Base-by-base conservation (phyloP, 2,888 invertebrate genomes). In the Busseola fusca region DNA sequence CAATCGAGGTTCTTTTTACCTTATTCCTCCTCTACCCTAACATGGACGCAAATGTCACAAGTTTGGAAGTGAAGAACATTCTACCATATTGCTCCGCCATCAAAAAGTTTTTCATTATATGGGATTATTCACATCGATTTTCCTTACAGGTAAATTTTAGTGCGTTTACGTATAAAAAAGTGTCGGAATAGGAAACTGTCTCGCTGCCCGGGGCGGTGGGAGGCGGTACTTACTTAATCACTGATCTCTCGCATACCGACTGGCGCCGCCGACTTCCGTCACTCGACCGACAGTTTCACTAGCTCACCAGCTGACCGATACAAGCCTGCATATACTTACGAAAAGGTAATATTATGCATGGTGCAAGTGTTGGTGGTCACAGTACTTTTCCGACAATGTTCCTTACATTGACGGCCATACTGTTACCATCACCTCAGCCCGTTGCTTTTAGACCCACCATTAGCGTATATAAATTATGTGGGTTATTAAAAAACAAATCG, bases 231-330 rank as follows among this genome's bases (percentile, higher is more conserved):
- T 87, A 34, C 7, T 34, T 7, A 88, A 91, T 90, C 90, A 64
- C 78, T 66, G 83, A 90, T 91, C 89, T 85, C 81, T 77, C 83
- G 85, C 85, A 88, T 88, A 84, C 86, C 87, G 71, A 72, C 77
- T 74, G 83, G 81, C 86, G 82, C 82, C 84, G 69, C 82, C 80
- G 78, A 64, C 68, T 71, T 74, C 82, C 82, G 84, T 84, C 86
- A 83, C 77, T 80, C 81, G 73, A 45, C 76, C 54, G 48, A 68
- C 63, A 70, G 64, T 59, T 77, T 69, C 64, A 67, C 69, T 69
- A 42, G 48, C 18, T 54, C 34, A 60, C 56, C 57, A 63, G 52
- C 45, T 65, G 45, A 42, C 30, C 12, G 34, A 54, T 40, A 57
- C 34, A 64, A 58, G 42, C 5, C 40, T 30, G 14, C 54, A 12